These are phyloP conservation scores for Clostera curtula DNA, from an alignment of 2,888 invertebrate genomes.

Conservation along the genomic window DNA sequence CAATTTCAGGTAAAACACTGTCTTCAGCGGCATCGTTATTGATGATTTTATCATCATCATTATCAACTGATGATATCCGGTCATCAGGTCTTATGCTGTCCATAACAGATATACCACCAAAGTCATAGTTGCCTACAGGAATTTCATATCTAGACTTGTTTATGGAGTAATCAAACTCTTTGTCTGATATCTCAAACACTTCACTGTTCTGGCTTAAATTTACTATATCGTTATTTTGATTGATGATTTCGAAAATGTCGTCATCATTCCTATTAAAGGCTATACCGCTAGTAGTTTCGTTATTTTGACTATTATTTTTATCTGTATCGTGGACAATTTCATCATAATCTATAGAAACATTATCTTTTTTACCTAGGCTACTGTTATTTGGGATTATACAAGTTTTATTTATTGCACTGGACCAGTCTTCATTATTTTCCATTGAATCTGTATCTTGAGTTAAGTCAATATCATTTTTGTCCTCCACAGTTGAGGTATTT, in stretches of 20 bases:
- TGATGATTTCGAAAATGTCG: not conserved
- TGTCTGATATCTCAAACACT: constrained; percentile 67
- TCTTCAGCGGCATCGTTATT: constrained; percentile 6
- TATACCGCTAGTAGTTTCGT: not conserved
- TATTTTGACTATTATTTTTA: not conserved
- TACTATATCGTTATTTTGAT: constrained; percentile 9
- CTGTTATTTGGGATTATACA: constrained; percentile 14
- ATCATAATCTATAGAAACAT: constrained; percentile 60
- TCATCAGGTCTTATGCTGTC: too few species aligned
- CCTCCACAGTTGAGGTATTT: constrained; percentile 19
- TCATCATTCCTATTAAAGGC: not conserved
- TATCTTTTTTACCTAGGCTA: constrained; percentile 36
- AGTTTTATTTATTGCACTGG: not conserved
- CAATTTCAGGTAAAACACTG: constrained; percentile 16
- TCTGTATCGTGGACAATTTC: constrained; percentile 29
- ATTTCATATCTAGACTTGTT: constrained; percentile 37
- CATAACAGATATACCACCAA: constrained; percentile 36
- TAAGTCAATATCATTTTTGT: constrained; percentile 35
- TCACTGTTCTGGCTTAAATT: constrained; percentile 36
- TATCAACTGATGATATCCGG: too few species aligned
- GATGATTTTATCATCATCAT: constrained; percentile 7
- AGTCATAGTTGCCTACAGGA: constrained; percentile 27
- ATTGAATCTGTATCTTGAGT: constrained; percentile 36
- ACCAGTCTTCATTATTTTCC: constrained; percentile 9
- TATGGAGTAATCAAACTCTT: constrained; percentile 78